These are phyloP conservation scores for Sula dactylatra DNA, from an alignment of 2,113 vertebrate genomes.

Conservation along the genomic window DNA sequence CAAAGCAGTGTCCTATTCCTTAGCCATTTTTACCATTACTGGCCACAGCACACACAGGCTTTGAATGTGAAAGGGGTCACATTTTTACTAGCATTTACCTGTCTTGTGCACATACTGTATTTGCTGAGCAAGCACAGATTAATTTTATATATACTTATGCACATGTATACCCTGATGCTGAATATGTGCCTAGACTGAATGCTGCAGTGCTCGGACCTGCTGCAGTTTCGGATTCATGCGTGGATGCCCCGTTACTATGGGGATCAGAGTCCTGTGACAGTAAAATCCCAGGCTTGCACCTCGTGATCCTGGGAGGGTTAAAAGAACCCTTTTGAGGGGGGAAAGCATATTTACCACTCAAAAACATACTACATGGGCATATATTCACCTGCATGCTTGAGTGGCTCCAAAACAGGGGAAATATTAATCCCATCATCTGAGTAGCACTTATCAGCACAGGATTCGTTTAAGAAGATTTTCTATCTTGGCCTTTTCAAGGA, in stretches of 20 bases:
- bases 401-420: background rate
- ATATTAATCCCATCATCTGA: slow-evolving; percentile 41
- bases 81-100: background rate
- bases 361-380: slow-evolving; percentile 5
- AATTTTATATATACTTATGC: background rate
- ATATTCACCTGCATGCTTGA: slow-evolving; percentile 15
- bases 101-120: background rate
- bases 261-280: background rate
- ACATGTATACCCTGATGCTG: background rate
- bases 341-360: background rate
- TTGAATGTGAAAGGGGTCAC: background rate
- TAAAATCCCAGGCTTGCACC: background rate
- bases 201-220: background rate
- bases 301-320: background rate
- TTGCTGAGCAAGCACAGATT: background rate
- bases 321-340: background rate
- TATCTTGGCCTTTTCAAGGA: background rate
- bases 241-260: slow-evolving; percentile 25
- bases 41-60: fast-evolving
- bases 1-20: background rate
- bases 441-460: slow-evolving; percentile 33
- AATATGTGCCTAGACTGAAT: background rate
- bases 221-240: background rate
- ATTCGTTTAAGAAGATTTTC: slow-evolving; percentile 44
- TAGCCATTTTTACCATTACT: background rate